Evolutionary conservation across 2,113 vertebrate species (phyloP), one percentile per base, ranked within the genome.

Genomic region (Platichthys flesus): DNA sequence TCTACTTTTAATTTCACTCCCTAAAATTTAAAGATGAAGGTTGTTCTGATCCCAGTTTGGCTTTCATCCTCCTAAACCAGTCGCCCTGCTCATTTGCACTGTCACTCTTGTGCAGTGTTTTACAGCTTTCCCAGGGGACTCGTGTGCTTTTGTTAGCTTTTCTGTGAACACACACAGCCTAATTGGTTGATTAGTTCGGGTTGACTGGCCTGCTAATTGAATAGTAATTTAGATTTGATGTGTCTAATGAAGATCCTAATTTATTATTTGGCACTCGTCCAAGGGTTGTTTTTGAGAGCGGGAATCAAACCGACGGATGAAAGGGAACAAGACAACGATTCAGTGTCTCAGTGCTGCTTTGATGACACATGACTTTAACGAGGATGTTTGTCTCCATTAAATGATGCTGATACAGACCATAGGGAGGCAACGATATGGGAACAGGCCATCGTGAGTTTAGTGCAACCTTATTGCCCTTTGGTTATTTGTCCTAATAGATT

Each of bases 171-270:
- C 89, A 92, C 90, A 89, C 82, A 31, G 80, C 71, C 83, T 94
- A 94, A 94, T 95, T 94, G 90, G 89, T 93, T 94, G 88, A 94
- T 93, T 93, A 92, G 92, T 91, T 92, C 86, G 89, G 91, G 91
- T 89, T 92, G 91, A 87, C 90, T 93, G 90, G 85, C 87, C 91
- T 90, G 91, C 90, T 94, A 94, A 95, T 93, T 93, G 90, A 93
- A 93, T 91, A 88, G 85, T 90, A 91, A 93, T 93, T 93, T 86
- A 81, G 85, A 90, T 89, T 88, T 92, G 90, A 93, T 93, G 88
- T 85, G 78, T 90, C 84, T 92, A 91, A 92, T 92, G 91, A 91
- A 87, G 90, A 92, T 86, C 63, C 79, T 90, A 86, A 89, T 91
- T 89, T 91, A 88, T 79, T 84, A 69, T 83, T 88, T 90, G 90